These are phyloP conservation scores for Laticauda colubrina DNA, from an alignment of 2,113 vertebrate genomes.

Conservation along the genomic window DNA sequence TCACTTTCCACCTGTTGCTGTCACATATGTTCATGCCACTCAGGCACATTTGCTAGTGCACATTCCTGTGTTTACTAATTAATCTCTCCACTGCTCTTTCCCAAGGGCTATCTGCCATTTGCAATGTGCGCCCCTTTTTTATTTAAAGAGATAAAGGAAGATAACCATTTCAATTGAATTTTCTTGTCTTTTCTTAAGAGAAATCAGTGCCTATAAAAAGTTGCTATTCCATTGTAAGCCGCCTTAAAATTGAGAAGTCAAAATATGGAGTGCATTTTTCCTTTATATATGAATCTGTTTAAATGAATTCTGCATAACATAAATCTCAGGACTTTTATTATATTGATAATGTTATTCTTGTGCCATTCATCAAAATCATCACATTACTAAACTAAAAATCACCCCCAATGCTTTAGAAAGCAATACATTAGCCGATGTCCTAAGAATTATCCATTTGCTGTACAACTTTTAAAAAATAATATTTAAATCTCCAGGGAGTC, in stretches of 20 bases:
- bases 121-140: slow-evolving; percentile 46
- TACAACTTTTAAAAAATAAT: neutral
- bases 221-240: neutral
- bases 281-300: neutral
- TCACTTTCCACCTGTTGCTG: slow-evolving; percentile 73
- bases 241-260: neutral
- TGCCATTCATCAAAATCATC: neutral
- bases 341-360: neutral
- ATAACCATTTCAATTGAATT: neutral
- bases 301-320: neutral
- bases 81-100: slow-evolving; percentile 68
- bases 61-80: slow-evolving; percentile 76
- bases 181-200: neutral
- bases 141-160: slow-evolving; percentile 58
- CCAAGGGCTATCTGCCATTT: slow-evolving; percentile 53
- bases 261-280: neutral
- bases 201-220: neutral
- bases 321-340: neutral
- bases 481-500: neutral
- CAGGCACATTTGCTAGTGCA: slow-evolving; percentile 73
- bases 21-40: slow-evolving; percentile 86
- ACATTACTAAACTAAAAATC: neutral
- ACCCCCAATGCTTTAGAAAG: neutral
- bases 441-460: neutral
- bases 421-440: neutral